phyloP scores from a whole-genome alignment of 2,797 vertebrate genomes.

The Anguilla anguilla region DNA sequence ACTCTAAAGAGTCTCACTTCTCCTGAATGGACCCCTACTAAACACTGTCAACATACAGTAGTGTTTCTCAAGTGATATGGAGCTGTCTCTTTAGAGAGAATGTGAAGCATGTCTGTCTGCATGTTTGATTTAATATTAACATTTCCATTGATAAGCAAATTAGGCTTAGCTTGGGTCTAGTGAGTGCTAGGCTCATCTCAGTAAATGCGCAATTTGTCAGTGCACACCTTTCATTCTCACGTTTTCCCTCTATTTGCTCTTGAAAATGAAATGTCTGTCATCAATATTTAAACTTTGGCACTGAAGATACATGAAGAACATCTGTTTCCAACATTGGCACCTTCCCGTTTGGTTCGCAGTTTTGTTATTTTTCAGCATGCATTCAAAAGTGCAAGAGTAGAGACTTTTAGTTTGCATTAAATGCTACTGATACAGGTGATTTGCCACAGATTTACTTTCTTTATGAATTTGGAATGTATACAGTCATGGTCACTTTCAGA shows the following conservation, averaged over 20 bases:
- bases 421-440: not conserved
- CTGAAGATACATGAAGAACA: not conserved
- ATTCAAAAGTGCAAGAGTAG: not conserved
- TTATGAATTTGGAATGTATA: not conserved
- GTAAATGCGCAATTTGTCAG: not conserved
- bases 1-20: not conserved
- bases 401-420: not conserved
- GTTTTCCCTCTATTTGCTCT: not conserved
- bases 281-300: not conserved
- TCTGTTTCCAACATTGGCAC: not conserved
- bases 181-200: not conserved
- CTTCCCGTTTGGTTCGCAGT: not conserved
- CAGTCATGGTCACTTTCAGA: not conserved
- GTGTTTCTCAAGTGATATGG: not conserved
- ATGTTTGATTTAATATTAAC: not conserved
- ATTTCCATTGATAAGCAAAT: not conserved
- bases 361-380: not conserved
- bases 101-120: not conserved
- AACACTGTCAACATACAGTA: not conserved
- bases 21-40: not conserved
- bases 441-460: not conserved
- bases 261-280: not conserved
- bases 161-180: not conserved
- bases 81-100: not conserved
- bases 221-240: not conserved